Evolutionary conservation across 2,113 vertebrate genomes (phyloP), one percentile per base, ranked within the genome.

Genomic region (Bombycilla garrulus): DNA sequence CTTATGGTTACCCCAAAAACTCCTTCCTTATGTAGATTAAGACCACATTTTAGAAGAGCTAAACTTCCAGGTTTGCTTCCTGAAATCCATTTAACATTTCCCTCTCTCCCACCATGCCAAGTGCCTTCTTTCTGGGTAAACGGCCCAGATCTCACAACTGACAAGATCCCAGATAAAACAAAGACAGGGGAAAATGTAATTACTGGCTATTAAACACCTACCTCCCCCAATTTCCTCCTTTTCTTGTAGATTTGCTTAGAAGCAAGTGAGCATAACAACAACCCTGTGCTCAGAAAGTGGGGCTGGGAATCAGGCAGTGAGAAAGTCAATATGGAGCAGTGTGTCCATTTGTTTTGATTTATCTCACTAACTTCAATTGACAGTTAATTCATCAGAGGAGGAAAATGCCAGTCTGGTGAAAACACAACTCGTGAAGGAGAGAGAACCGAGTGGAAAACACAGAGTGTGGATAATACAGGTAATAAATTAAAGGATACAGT

Each of bases 271-370:
- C 94, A 89, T 89, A 97, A 98, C 97, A 95, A 98, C 87, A 97
- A 97, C 97, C 92, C 71, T 20, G 96, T 51, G 96, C 97, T 97
- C 94, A 91, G 93, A 98, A 97, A 97, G 98, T 96, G 97, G 97
- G 98, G 98, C 98, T 97, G 97, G 95, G 97, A 97, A 97, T 97
- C 96, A 94, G 96, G 97, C 97, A 73, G 96, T 82, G 95, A 96
- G 97, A 97, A 98, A 98, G 98, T 97, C 97, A 96, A 98, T 97
- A 97, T 95, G 95, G 96, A 88, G 93, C 97, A 97, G 95, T 8
- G 96, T 95, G 95, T 96, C 98, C 97, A 98, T 98, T 98, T 98
- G 98, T 98, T 98, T 98, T 98, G 98, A 98, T 97, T 98, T 97
- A 97, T 97, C 98, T 98, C 98, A 95, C 98, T 98, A 98, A 98